phyloP scores from a whole-genome alignment of 2,113 vertebrate species.

The Panurus biarmicus region DNA sequence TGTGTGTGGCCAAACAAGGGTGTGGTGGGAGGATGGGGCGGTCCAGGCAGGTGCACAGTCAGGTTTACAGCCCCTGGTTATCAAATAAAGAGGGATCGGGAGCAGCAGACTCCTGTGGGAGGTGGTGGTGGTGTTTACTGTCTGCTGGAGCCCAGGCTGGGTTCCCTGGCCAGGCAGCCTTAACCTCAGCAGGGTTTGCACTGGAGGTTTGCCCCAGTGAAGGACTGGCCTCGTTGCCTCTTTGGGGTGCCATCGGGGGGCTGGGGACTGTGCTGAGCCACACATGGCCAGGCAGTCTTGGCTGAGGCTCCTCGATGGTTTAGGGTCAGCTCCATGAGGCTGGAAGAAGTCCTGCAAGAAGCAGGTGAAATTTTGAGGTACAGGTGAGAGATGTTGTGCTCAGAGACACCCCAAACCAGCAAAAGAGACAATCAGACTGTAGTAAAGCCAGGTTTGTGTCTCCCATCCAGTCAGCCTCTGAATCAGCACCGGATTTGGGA shows the following conservation, averaged over 20 bases:
- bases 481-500: background rate
- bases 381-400: background rate
- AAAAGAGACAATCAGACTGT: too few relatives aligned
- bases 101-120: background rate
- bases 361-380: background rate
- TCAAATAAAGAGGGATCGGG: background rate
- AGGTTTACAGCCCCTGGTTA: background rate
- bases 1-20: fast-evolving
- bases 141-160: background rate
- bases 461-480: background rate
- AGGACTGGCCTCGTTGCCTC: background rate
- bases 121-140: background rate
- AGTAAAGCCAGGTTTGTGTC: background rate
- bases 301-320: background rate
- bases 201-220: background rate
- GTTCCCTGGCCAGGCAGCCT: background rate
- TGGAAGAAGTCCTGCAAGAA: background rate
- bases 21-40: fast-evolving
- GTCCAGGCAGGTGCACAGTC: background rate
- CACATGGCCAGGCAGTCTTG: background rate
- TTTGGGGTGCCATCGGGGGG: fast-evolving
- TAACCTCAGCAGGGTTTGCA: fast-evolving
- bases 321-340: background rate
- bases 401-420: background rate
- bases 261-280: background rate